Evolutionary conservation across 2,888 invertebrate genomes (phyloP), one percentile per base, ranked within the genome.

Genomic region (Drosophila longiperda): DNA sequence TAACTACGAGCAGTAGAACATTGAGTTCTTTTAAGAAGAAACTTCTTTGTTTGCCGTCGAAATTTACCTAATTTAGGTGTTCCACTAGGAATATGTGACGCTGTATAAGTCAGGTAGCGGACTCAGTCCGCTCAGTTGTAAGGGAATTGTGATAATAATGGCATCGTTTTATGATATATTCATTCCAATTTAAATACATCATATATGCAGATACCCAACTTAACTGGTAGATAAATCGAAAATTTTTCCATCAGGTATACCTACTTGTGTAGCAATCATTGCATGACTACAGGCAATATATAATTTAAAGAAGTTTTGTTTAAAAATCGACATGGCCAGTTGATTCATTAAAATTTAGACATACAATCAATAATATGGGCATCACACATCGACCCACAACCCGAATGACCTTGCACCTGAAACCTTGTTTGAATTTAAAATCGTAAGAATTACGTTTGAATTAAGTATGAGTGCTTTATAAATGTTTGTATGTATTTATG

Each of bases 301-400:
- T 84, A 85, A 85, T 84, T 85, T 29, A 84, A 77, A 53, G 23
- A 26, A 12, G 17, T 38, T 17, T 20, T 33, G 50, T 69, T 69
- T 64, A 78, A 80, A 88, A 88, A 85, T 85, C 84, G 83, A 88
- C 88, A 78, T 15, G 36, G 42, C 20, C 48, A 29, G 71, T 77
- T 80, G 83, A 73, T 69, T 87, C 77, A 77, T 73, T 83, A 45
- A 48, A 69, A 73, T 23, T 61, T 74, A 65, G 53, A 75, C 60
- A 79, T 61, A 50, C 42, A 75, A 75, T 78, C 78, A 71, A 78
- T 80, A 75, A 29, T 45, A 52, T 40, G 63, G 53, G 40, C 20
- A 49, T 48, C 40, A 23, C 42, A 9, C 8, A 42, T 17, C 53
- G 45, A 38, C 61, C 26, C 60, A 63, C 48, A 54, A 34, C 1